Base-by-base conservation (phyloP, 2,797 vertebrate species). In the Catamblyrhynchus diadema region DNA sequence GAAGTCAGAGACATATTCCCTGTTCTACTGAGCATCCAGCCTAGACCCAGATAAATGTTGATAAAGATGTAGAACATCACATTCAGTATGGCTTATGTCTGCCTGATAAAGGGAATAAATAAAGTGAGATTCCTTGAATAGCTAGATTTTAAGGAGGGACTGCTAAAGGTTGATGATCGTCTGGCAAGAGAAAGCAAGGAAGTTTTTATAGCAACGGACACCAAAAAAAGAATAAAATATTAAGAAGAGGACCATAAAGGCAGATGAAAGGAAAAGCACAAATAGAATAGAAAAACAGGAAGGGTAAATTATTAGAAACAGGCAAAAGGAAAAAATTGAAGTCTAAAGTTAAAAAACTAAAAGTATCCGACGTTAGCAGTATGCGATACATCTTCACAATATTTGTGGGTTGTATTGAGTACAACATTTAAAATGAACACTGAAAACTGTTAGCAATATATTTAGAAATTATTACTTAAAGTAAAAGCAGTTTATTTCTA, bases 81-180 rank as follows among this genome's bases (percentile, higher is more conserved):
- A 73, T 41, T 81, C 56, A 69, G 72, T 33, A 74, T 22, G 27
- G 81, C n/a, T 90, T 90, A 74, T 53, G 81, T 78, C 73, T 92
- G 86, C 44, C 65, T 85, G 93, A 95, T 87, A 90, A 88, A 93
- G 42, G 35, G 44, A 89, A 92, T 35, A 92, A 92, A 90, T 72
- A 48, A 84, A 92, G n/a, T 32, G 32, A 93, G 87, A 96, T 86
- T 91, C 82, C 62, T 81, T 66, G 66, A 95, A 94, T 53, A 93
- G 60, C 37, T 86, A 50, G 16, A 88, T 94, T 93, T 91, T 86
- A 93, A 93, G 94, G 60, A 86, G 53, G 41, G 41, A 82, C 60
- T 51, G 62, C 32, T 87, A 64, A 65, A 67, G 39, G 39, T n/a
- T 64, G 64, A 80, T 81, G 81, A 82, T 18, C 0, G 3, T 83